phyloP scores from a whole-genome alignment of 2,113 vertebrate species.

The Morphnarchus princeps region DNA sequence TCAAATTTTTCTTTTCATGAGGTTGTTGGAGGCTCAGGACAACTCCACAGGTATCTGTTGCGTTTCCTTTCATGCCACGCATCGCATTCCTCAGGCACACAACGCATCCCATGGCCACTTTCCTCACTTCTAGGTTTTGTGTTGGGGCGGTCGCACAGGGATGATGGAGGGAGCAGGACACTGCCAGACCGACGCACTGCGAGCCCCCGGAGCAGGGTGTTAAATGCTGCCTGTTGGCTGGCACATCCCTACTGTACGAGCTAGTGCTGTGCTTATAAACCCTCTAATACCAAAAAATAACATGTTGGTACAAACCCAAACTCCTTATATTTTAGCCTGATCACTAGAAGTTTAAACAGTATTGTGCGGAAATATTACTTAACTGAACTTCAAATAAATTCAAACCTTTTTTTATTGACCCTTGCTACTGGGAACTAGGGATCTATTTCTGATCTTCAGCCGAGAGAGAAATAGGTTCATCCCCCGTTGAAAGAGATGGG shows the following conservation, averaged over 20 bases:
- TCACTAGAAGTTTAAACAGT: neutral
- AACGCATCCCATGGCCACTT: too few relatives aligned
- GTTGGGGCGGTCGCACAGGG: neutral
- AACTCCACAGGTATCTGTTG: neutral
- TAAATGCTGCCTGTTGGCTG: neutral
- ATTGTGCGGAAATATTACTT: neutral
- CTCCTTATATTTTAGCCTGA: neutral
- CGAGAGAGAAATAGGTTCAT: neutral
- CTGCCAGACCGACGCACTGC: accelerated
- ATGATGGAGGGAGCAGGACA: neutral
- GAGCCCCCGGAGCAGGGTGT: neutral
- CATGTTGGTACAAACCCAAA: neutral
- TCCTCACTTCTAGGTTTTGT: neutral
- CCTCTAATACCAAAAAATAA: neutral
- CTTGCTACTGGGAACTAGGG: neutral
- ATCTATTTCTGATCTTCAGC: neutral
- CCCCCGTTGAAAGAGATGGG: neutral
- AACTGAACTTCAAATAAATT: conserved; percentile 29
- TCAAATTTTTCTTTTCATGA: neutral
- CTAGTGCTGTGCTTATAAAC: neutral
- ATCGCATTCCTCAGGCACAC: neutral
- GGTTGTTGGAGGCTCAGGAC: neutral
- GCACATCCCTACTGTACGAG: neutral
- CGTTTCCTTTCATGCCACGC: accelerated
- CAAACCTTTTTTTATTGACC: neutral